Evolutionary conservation across 2,797 vertebrate genomes (phyloP).

Genomic region (Gymnodraco acuticeps): DNA sequence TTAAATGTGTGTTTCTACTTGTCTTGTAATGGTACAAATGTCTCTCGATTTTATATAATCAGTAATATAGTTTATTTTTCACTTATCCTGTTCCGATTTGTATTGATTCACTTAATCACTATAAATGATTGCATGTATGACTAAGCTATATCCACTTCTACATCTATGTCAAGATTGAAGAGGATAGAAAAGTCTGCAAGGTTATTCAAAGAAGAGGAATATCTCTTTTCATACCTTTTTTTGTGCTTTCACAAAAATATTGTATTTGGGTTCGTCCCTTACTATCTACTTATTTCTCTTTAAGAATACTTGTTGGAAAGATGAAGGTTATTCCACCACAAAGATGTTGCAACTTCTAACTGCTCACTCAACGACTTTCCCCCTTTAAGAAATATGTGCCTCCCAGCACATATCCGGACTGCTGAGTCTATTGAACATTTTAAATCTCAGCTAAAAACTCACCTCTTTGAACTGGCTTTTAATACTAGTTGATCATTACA

Average conservation of each 20-base stretch:
- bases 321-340: not conserved
- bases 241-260: too few relatives aligned
- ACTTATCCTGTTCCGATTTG: not conserved
- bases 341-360: not conserved
- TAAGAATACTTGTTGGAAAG: not conserved
- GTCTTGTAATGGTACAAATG: not conserved
- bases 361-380: not conserved
- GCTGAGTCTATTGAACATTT: too few relatives aligned
- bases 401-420: not conserved
- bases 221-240: too few relatives aligned
- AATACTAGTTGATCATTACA: too few relatives aligned
- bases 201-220: too few relatives aligned
- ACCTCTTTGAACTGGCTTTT: too few relatives aligned
- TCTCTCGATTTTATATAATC: not conserved
- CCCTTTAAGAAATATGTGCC: slow-evolving; percentile 8
- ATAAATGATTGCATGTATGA: not conserved
- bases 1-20: not conserved
- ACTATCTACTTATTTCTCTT: not conserved
- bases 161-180: not conserved
- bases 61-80: not conserved
- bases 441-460: too few relatives aligned
- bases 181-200: not conserved
- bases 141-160: not conserved
- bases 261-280: not conserved
- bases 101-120: not conserved